phyloP scores from a whole-genome alignment of 2,797 vertebrate genomes.

The Netta rufina region DNA sequence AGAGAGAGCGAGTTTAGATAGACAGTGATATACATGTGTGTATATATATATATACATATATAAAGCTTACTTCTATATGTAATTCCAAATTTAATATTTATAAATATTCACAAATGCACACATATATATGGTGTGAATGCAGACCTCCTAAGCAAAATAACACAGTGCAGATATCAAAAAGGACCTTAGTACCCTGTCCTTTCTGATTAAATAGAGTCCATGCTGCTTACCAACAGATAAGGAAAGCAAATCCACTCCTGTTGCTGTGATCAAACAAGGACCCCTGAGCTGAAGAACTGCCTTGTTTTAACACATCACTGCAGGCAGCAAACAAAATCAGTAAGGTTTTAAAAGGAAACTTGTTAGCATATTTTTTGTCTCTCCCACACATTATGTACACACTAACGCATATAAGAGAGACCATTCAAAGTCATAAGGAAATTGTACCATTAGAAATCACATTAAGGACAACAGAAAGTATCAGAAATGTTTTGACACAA shows the following conservation, averaged over 20 bases:
- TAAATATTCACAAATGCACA: neutral
- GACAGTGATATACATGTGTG: accelerated
- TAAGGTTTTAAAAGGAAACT: neutral
- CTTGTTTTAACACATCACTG: neutral
- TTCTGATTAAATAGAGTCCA: neutral
- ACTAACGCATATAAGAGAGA: neutral
- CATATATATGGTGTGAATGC: neutral
- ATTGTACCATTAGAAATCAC: neutral
- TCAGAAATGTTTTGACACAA: neutral
- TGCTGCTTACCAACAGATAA: neutral
- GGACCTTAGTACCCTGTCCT: neutral
- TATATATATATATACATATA: neutral
- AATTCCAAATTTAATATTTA: neutral
- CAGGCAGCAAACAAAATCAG: neutral
- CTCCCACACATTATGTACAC: neutral
- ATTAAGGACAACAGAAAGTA: neutral
- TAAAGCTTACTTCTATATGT: neutral
- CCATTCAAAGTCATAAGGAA: neutral
- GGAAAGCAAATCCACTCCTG: neutral
- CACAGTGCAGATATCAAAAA: neutral
- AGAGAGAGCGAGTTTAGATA: accelerated
- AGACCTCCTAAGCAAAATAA: neutral
- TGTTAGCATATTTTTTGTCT: neutral
- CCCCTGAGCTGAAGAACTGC: neutral
- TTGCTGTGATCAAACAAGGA: slow-evolving; percentile 18